Conservation (phyloP, 1,140 invertebrate genomes). For the Drosophila chauvacae region DNA sequence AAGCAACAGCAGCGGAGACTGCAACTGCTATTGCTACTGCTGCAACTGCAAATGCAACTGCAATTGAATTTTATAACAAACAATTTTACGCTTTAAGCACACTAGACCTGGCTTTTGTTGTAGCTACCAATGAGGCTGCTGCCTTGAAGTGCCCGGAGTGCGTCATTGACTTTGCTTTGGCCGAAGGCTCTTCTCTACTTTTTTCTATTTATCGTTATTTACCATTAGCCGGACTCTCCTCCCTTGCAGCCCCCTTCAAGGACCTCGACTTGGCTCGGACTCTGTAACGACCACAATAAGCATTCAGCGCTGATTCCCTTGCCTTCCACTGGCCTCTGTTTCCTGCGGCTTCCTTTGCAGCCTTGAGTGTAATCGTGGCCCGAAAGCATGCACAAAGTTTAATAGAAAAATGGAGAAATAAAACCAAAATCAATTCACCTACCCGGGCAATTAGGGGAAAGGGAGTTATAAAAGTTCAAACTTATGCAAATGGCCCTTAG, state of each 20-base stretch:
- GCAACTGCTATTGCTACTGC: slow-evolving; percentile 16
- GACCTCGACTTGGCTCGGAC: slow-evolving; percentile 28
- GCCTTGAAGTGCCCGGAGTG: slow-evolving; percentile 45
- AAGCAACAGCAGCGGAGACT: slow-evolving; percentile 10
- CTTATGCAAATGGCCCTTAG: slow-evolving; percentile 55
- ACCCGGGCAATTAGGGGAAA: slow-evolving; percentile 60
- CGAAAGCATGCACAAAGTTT: slow-evolving; percentile 29
- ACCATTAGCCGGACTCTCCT: slow-evolving; percentile 57
- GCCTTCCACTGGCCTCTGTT: slow-evolving; percentile 21
- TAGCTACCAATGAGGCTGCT: slow-evolving; percentile 43
- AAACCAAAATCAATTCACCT: slow-evolving; percentile 71
- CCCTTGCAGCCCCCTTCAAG: background rate
- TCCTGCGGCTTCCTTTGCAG: slow-evolving; percentile 37
- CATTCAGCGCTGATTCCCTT: slow-evolving; percentile 43
- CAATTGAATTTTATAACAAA: slow-evolving; percentile 83
- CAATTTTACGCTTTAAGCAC: slow-evolving; percentile 82
- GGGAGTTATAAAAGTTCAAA: slow-evolving; percentile 49
- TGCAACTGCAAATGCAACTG: slow-evolving; percentile 25
- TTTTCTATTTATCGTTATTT: slow-evolving; percentile 79
- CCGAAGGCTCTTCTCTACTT: slow-evolving; percentile 66
- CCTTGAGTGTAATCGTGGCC: slow-evolving; percentile 56
- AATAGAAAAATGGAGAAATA: slow-evolving; percentile 31
- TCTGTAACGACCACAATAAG: slow-evolving; percentile 59
- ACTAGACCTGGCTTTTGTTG: slow-evolving; percentile 54
- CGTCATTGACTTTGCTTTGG: slow-evolving; percentile 78